Evolutionary conservation across 2,888 invertebrate genomes (phyloP).

Genomic region (Amblyteles armatorius): DNA sequence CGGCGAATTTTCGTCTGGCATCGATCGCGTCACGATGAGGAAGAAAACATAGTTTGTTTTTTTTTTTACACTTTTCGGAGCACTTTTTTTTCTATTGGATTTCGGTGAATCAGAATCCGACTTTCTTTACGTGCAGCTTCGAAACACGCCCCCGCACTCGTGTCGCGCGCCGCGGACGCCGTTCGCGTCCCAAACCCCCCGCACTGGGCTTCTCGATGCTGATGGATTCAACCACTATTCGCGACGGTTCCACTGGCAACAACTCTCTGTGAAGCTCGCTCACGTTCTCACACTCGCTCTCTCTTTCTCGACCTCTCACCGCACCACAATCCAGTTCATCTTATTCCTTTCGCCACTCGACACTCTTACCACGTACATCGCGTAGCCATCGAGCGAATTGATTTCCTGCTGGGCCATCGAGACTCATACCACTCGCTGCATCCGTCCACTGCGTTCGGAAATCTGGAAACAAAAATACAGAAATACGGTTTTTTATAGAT

Average conservation of each 20-base stretch:
- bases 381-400: constrained; percentile 55
- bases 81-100: neutral
- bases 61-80: neutral
- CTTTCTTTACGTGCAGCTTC: constrained; percentile 6
- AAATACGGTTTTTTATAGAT: neutral
- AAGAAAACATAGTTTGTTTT: constrained; percentile 16
- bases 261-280: constrained; percentile 44
- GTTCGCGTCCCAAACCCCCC: constrained; percentile 53
- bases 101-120: constrained; percentile 7
- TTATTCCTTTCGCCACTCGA: constrained; percentile 48
- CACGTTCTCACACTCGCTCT: constrained; percentile 24
- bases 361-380: constrained; percentile 36
- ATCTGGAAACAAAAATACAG: constrained; percentile 57
- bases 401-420: constrained; percentile 60
- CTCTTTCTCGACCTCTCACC: constrained; percentile 24
- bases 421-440: constrained; percentile 36
- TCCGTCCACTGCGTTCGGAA: constrained; percentile 42
- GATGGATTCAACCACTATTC: constrained; percentile 63
- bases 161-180: constrained; percentile 6
- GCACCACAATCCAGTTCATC: constrained; percentile 60
- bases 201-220: constrained; percentile 66
- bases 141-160: constrained; percentile 1
- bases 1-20: neutral
- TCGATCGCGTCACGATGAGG: constrained; percentile 38
- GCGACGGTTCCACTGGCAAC: constrained; percentile 39